A percentile compares a stretch with the other conserved stretches of the same genome.
Evolutionary conservation across 2,888 invertebrate genomes (phyloP).

Genomic region (Troides helena): DNA sequence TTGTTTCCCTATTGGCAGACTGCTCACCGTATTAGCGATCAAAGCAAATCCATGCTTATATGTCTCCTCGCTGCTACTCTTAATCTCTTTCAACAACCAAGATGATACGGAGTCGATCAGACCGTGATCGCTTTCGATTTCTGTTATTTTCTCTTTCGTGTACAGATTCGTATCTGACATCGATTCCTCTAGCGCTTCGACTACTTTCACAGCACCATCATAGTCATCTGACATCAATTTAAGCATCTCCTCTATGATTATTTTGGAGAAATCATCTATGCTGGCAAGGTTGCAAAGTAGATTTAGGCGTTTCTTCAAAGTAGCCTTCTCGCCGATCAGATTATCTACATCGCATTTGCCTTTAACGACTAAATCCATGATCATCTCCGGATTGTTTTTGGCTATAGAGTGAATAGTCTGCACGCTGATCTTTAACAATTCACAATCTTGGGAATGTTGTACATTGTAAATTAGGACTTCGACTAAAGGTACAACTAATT

Average conservation of each 20-base stretch:
- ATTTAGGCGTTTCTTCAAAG: constrained; percentile 63
- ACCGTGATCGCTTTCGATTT: constrained; percentile 71
- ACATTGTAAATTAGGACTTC: constrained; percentile 74
- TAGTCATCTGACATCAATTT: constrained; percentile 52
- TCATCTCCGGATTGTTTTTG: constrained; percentile 72
- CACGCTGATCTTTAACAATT: constrained; percentile 68
- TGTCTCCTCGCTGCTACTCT: constrained; percentile 42
- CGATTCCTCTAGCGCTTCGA: constrained; percentile 57
- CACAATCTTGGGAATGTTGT: constrained; percentile 62
- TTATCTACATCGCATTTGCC: constrained; percentile 66
- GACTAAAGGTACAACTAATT: constrained; percentile 75
- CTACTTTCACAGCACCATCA: constrained; percentile 53
- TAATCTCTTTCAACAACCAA: constrained; percentile 62
- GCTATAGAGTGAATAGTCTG: constrained; percentile 77
- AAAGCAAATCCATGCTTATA: constrained; percentile 56
- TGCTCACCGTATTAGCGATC: constrained; percentile 60
- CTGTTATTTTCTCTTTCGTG: constrained; percentile 54
- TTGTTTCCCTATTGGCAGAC: constrained; percentile 60
- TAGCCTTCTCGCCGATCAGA: constrained; percentile 51
- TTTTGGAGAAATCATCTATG: constrained; percentile 71
- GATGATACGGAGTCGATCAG: constrained; percentile 59
- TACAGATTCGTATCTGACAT: constrained; percentile 61
- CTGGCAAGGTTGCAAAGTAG: constrained; percentile 69
- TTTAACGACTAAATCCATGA: constrained; percentile 73
- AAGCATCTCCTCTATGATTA: constrained; percentile 68